A percentile compares a stretch with the other conserved stretches of the same genome.
These are phyloP conservation scores for Hypomecis punctinalis DNA, from an alignment of 2,888 invertebrate species.

Conservation along the genomic window DNA sequence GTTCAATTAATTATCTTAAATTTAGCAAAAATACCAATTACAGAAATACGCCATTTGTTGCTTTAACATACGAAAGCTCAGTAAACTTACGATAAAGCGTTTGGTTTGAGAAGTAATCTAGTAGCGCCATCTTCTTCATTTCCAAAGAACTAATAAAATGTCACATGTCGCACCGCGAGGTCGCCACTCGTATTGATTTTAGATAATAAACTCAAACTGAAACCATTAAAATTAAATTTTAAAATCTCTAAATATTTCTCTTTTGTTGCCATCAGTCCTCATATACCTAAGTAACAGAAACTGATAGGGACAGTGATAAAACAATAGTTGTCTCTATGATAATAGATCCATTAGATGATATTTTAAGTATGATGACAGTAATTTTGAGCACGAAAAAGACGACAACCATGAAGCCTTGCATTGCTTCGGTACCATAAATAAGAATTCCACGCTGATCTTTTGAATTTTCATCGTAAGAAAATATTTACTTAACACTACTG, in stretches of 20 bases:
- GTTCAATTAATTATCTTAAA: no score
- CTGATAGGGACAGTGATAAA: neutral
- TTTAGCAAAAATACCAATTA: no score
- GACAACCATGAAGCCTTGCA: neutral
- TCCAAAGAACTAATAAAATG: conserved; percentile 63
- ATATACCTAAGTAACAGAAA: neutral
- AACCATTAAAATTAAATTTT: neutral
- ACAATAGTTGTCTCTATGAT: neutral
- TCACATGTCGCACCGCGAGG: conserved; percentile 77
- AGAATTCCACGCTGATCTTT: no score
- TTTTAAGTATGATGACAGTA: conserved; percentile 9
- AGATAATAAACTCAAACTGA: neutral
- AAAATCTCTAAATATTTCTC: no score
- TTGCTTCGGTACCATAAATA: no score
- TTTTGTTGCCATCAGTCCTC: neutral
- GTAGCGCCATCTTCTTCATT: conserved; percentile 71
- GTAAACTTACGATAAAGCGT: neutral
- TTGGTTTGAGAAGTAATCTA: neutral
- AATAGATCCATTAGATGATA: conserved; percentile 13
- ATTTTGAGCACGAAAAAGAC: conserved; percentile 20
- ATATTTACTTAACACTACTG: no score
- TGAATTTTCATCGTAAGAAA: no score
- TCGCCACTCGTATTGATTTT: conserved; percentile 62
- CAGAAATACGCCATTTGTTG: no score
- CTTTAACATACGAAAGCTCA: no score